phyloP scores from a whole-genome alignment of 1,140 invertebrate species.

The Acromyrmex charruanus region DNA sequence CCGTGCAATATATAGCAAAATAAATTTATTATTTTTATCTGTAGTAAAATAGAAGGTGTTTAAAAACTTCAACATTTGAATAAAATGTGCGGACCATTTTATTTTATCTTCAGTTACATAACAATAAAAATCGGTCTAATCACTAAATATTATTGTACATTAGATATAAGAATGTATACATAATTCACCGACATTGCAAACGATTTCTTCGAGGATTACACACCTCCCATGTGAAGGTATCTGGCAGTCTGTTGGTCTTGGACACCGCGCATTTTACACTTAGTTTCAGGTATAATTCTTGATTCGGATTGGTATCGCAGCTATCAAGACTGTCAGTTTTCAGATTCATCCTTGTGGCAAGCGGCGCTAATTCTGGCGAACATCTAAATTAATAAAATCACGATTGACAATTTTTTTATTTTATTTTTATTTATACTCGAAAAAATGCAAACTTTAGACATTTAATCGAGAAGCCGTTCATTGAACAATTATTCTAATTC shows the following conservation, averaged over 20 bases:
- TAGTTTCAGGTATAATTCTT: conserved; percentile 80
- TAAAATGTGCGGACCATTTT: conserved; percentile 5
- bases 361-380: conserved; percentile 82
- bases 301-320: conserved; percentile 44
- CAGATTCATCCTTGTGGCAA: conserved; percentile 74
- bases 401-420: background rate
- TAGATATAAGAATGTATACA: conserved; percentile 59
- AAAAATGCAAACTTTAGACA: background rate
- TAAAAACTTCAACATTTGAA: background rate
- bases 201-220: conserved; percentile 50
- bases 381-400: conserved; percentile 71
- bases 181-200: conserved; percentile 38
- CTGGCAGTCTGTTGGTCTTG: conserved; percentile 79
- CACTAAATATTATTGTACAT: conserved; percentile 58
- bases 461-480: background rate
- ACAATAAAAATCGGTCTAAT: background rate
- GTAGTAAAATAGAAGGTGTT: background rate
- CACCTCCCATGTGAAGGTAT: conserved; percentile 81
- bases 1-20: background rate
- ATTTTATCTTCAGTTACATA: conserved; percentile 21
- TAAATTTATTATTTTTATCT: background rate
- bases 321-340: conserved; percentile 78
- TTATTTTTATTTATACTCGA: background rate
- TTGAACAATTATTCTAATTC: background rate
- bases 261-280: conserved; percentile 79